These are phyloP conservation scores for Arctopsyche grandis DNA, from an alignment of 1,140 invertebrate genomes.

Conservation along the genomic window DNA sequence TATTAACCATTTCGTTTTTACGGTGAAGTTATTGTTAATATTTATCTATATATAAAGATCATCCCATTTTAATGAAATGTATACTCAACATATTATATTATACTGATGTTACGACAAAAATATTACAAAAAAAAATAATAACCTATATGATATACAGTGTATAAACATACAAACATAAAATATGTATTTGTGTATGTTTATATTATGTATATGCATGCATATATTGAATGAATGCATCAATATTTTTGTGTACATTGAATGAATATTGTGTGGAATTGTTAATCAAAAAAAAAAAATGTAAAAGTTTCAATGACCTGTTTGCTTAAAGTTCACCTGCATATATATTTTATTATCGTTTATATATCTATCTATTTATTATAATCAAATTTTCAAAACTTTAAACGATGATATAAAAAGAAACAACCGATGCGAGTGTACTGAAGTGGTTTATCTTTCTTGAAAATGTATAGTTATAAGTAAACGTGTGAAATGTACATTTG, in stretches of 20 bases:
- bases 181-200: not conserved
- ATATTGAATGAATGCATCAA: slow-evolving; percentile 17
- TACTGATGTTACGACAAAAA: not conserved
- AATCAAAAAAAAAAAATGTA: not conserved
- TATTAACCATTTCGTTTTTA: too few species aligned
- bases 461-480: slow-evolving; percentile 44
- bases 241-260: slow-evolving; percentile 25
- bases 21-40: too few species aligned
- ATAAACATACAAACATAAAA: not conserved
- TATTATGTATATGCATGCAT: not conserved
- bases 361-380: not conserved
- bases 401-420: not conserved
- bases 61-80: slow-evolving; percentile 1
- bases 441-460: not conserved
- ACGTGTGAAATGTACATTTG: slow-evolving; percentile 50
- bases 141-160: not conserved
- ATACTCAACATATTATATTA: slow-evolving; percentile 14
- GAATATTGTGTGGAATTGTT: not conserved
- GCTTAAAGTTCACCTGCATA: not conserved
- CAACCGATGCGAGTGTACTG: not conserved
- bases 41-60: not conserved
- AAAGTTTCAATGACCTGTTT: not conserved
- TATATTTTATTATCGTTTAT: slow-evolving; percentile 4
- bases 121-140: slow-evolving; percentile 1
- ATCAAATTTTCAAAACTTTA: not conserved